A percentile compares a stretch with the other conserved stretches of the same genome.
These are phyloP conservation scores for Oxyteleia sp. DNA, from an alignment of 2,888 invertebrate species.

Conservation along the genomic window DNA sequence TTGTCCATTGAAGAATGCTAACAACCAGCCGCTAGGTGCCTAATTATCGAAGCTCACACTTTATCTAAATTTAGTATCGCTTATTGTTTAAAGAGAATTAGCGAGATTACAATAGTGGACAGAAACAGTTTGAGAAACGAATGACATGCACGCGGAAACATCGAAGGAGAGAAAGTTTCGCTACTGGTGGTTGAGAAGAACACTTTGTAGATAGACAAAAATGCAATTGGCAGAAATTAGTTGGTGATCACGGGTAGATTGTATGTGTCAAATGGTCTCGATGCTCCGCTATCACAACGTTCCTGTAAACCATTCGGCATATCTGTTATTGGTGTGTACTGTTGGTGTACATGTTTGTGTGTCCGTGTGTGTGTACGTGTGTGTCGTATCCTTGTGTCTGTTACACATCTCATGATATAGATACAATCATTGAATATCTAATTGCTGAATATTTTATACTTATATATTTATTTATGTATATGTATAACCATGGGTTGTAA, in stretches of 20 bases:
- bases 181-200: conserved; percentile 64
- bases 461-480: conserved; percentile 70
- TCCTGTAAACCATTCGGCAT: conserved; percentile 39
- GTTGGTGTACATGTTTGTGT: conserved; percentile 25
- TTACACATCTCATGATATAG: conserved; percentile 54
- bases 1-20: conserved; percentile 63
- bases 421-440: conserved; percentile 66
- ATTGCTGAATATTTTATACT: conserved; percentile 47
- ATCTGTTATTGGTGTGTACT: conserved; percentile 24
- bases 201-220: conserved; percentile 74
- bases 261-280: conserved; percentile 35
- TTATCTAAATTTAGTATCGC: conserved; percentile 73
- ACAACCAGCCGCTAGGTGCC: conserved; percentile 42
- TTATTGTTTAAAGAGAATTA: conserved; percentile 59
- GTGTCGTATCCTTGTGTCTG: conserved; percentile 35
- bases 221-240: conserved; percentile 38
- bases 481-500: conserved; percentile 80
- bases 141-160: conserved; percentile 82
- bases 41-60: conserved; percentile 65
- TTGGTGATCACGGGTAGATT: conserved; percentile 16
- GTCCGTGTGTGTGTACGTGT: conserved; percentile 20
- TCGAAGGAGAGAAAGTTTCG: conserved; percentile 72
- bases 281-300: conserved; percentile 36
- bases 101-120: conserved; percentile 64
- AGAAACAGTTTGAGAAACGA: conserved; percentile 63